Base-by-base conservation (phyloP, 2,113 vertebrate genomes). In the Phrynosoma blainvillii region DNA sequence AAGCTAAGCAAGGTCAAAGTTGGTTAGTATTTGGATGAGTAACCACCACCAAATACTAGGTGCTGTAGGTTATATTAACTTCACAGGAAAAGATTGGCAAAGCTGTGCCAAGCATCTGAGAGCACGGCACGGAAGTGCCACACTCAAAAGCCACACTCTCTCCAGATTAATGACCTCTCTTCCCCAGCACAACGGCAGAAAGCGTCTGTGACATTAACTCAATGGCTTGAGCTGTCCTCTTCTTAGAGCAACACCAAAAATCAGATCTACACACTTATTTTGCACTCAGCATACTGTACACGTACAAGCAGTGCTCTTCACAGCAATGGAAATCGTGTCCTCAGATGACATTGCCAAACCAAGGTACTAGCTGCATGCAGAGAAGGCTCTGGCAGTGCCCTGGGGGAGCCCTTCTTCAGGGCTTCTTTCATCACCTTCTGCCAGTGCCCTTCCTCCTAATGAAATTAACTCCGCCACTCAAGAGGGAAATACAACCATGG, bases 211-310 rank as follows among this genome's bases (percentile, higher is more conserved):
- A 85, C 32, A 42, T 20, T 0, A 87, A 2, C 52, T 62, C 83
- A 40, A 21, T 6, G 32, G 59, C 75, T 68, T 32, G 77, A 32
- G 32, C 54, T 56, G 78, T 84, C 86, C 71, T 79, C n/a, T 32
- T 82, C 81, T 87, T 76, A 56, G 52, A 71, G 70, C 47, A 88
- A 32, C 14, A 7, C 9, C 87, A 16, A 30, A 52, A 47, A 47
- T 16, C 54, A 90, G 66, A 84, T 75, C 71, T 18, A 52, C 36
- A 2, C 42, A 79, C 42, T 90, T 75, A 76, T 71, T 62, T 40
- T 5, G 30, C 52, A 3, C 47, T 40, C 80, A 79, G 77, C 59
- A 82, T 0, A 0, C 47, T 25, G 84, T 32, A 1, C 65, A 1
- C 0, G 82, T 62, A 56, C 42, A 25, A 77, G 4, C 47, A 59